Evolutionary conservation across 1,140 invertebrate genomes (phyloP).

Genomic region (Ruditapes philippinarum): DNA sequence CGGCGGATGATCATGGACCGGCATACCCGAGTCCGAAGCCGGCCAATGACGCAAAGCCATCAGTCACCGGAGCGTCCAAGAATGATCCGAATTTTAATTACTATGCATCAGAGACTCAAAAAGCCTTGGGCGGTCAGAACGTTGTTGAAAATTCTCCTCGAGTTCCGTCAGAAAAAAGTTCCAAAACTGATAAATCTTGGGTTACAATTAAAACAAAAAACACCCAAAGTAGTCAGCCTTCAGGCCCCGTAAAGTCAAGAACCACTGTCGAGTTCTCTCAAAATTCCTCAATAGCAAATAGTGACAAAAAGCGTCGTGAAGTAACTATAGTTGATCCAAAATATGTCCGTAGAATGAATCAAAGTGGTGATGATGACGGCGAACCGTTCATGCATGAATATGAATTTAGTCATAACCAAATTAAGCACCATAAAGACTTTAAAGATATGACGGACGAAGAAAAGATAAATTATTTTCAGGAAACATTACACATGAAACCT

Average conservation of each 20-base stretch:
- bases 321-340: slow-evolving; percentile 57
- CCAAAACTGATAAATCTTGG: slow-evolving; percentile 43
- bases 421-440: slow-evolving; percentile 15
- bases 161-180: slow-evolving; percentile 30
- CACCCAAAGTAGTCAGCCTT: background rate
- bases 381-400: slow-evolving; percentile 54
- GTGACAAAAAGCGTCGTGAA: slow-evolving; percentile 48
- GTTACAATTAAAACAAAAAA: background rate
- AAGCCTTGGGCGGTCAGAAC: background rate
- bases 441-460: slow-evolving; percentile 59
- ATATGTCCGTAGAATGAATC: background rate
- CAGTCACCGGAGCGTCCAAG: too few relatives aligned
- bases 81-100: slow-evolving; percentile 19
- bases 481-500: slow-evolving; percentile 50
- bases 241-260: background rate
- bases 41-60: background rate
- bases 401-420: slow-evolving; percentile 29
- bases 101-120: slow-evolving; percentile 37
- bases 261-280: slow-evolving; percentile 34
- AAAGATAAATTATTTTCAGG: slow-evolving; percentile 51
- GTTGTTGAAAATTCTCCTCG: background rate
- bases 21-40: background rate
- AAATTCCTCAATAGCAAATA: background rate
- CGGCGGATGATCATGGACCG: slow-evolving; percentile 56
- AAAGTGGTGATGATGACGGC: background rate